phyloP scores from a whole-genome alignment of 92 coral and sea anemone species.

The Epizoanthus ramosus region DNA sequence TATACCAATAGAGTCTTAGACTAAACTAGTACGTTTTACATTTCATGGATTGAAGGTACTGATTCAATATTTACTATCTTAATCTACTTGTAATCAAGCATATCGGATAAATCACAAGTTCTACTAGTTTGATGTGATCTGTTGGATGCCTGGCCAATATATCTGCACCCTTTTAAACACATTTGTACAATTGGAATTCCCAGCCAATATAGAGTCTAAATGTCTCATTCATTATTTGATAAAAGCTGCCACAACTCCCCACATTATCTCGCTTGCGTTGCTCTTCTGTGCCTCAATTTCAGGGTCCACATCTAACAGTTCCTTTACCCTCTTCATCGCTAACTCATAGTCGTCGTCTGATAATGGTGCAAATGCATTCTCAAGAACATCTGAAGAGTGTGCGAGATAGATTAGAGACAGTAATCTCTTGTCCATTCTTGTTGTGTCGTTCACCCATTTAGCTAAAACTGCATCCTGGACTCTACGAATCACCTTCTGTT shows the following conservation, averaged over 20 bases:
- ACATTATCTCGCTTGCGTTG: slow-evolving; percentile 84
- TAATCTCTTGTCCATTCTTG: slow-evolving; percentile 84
- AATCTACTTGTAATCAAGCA: too few species aligned
- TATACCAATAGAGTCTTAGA: too few species aligned
- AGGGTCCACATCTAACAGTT: slow-evolving; percentile 94
- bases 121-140: too few species aligned
- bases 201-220: not conserved
- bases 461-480: slow-evolving; percentile 94
- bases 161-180: too few species aligned
- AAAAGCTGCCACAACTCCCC: slow-evolving; percentile 98
- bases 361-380: slow-evolving; percentile 95
- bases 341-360: slow-evolving; percentile 99
- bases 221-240: slow-evolving; percentile 62
- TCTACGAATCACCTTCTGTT: slow-evolving; percentile 84
- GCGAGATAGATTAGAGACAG: slow-evolving; percentile 93
- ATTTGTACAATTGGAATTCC: not conserved
- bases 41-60: too few species aligned
- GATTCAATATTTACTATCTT: too few species aligned
- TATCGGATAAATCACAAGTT: too few species aligned
- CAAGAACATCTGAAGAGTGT: slow-evolving; percentile 98
- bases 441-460: slow-evolving; percentile 96
- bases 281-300: slow-evolving; percentile 90
- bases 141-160: too few species aligned
- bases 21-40: too few species aligned
- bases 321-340: slow-evolving; percentile 97